phyloP scores from a whole-genome alignment of 2,113 vertebrate genomes.

The Periophthalmus modestus region DNA sequence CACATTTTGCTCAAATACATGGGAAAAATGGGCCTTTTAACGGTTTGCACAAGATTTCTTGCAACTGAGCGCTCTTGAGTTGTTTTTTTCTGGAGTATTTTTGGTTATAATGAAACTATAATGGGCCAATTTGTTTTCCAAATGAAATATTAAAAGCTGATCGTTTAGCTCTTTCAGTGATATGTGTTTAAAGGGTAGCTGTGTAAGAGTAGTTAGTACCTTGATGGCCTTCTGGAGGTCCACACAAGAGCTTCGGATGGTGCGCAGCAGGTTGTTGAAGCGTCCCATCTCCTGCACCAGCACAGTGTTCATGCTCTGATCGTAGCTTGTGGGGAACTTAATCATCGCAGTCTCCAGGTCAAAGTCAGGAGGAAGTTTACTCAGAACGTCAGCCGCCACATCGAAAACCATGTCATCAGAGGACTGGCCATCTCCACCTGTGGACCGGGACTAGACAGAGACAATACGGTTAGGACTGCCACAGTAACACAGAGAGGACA shows the following conservation, averaged over 20 bases:
- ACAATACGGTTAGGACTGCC: neutral
- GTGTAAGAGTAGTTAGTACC: conserved; percentile 60
- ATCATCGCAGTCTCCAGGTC: conserved; percentile 81
- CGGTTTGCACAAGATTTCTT: too few relatives aligned
- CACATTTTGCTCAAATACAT: too few relatives aligned
- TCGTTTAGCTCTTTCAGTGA: too few relatives aligned
- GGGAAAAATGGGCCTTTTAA: too few relatives aligned
- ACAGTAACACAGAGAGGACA: conserved; percentile 19
- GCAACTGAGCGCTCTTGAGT: too few relatives aligned
- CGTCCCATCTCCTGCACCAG: conserved; percentile 91
- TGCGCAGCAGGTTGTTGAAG: conserved; percentile 85
- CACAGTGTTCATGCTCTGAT: conserved; percentile 91
- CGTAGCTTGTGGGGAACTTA: conserved; percentile 84
- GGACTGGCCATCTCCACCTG: conserved; percentile 80
- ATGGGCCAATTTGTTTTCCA: too few relatives aligned
- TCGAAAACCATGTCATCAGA: conserved; percentile 84
- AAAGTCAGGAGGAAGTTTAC: conserved; percentile 84
- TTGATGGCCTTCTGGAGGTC: conserved; percentile 90
- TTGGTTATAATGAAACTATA: too few relatives aligned
- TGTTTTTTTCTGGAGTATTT: too few relatives aligned
- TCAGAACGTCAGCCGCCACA: conserved; percentile 85
- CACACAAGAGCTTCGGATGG: conserved; percentile 81
- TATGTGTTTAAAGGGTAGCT: too few relatives aligned
- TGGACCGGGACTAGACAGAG: conserved; percentile 77
- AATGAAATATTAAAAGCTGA: too few relatives aligned